phyloP scores from a whole-genome alignment of 2,797 vertebrate genomes.

The Xenopus petersii region DNA sequence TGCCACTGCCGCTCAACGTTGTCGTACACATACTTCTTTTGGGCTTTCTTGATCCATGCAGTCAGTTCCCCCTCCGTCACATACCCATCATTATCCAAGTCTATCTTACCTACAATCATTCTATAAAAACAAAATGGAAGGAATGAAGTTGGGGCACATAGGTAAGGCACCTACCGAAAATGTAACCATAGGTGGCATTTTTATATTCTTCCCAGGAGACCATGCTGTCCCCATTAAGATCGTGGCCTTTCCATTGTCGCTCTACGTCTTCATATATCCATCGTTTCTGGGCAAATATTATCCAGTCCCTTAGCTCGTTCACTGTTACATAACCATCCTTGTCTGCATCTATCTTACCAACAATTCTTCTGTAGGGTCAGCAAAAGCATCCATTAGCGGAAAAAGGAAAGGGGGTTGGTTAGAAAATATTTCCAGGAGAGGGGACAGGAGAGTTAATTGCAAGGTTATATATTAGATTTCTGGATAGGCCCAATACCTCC shows the following conservation, averaged over 20 bases:
- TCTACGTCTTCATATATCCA: slow-evolving; percentile 98
- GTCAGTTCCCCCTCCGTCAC: slow-evolving; percentile 77
- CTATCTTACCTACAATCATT: slow-evolving; percentile 80
- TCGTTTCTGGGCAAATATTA: slow-evolving; percentile 93
- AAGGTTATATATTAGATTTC: too few species aligned
- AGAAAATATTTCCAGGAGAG: too few species aligned
- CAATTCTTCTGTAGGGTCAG: slow-evolving; percentile 80
- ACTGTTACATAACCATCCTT: slow-evolving; percentile 86
- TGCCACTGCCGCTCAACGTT: slow-evolving; percentile 75
- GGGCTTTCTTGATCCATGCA: slow-evolving; percentile 76
- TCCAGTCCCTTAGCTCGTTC: slow-evolving; percentile 93
- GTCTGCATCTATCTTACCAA: slow-evolving; percentile 90
- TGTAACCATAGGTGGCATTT: slow-evolving; percentile 95
- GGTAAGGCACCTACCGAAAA: slow-evolving; percentile 77
- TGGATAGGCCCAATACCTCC: too few species aligned
- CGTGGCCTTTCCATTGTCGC: slow-evolving; percentile 94
- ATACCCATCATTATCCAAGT: slow-evolving; percentile 70
- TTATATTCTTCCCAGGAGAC: slow-evolving; percentile 97
- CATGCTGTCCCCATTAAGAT: slow-evolving; percentile 86
- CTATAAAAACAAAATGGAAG: slow-evolving; percentile 69
- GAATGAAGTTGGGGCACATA: slow-evolving; percentile 52
- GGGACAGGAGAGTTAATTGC: too few species aligned
- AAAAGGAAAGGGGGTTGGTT: slow-evolving; percentile 1
- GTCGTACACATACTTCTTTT: slow-evolving; percentile 73
- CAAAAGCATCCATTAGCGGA: slow-evolving; percentile 59